These are phyloP conservation scores for Hydroisotoma schaefferi DNA, from an alignment of 2,888 invertebrate species.

Conservation along the genomic window DNA sequence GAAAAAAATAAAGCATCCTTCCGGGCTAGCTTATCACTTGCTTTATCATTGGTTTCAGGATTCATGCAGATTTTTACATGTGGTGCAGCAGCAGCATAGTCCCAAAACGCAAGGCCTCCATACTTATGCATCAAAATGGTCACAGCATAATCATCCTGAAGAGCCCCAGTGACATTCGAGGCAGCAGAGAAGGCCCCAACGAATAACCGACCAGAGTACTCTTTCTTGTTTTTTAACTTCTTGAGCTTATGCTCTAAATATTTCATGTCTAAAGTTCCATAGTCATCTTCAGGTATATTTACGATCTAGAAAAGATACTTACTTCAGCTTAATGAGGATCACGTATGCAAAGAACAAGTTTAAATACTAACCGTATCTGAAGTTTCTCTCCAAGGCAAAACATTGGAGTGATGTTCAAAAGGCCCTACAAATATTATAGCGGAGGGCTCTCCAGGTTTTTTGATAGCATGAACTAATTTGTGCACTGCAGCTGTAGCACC, in stretches of 20 bases:
- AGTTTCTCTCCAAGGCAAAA: constrained; percentile 74
- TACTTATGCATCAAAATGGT: constrained; percentile 76
- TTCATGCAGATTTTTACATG: constrained; percentile 81
- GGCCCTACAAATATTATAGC: constrained; percentile 70
- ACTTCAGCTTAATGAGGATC: background rate
- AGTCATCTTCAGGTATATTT: constrained; percentile 24
- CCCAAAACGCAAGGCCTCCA: constrained; percentile 82
- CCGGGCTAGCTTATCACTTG: constrained; percentile 55
- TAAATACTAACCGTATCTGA: background rate
- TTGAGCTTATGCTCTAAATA: constrained; percentile 22
- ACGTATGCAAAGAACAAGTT: too few species aligned
- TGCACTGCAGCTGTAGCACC: constrained; percentile 72
- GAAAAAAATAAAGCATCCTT: constrained; percentile 69
- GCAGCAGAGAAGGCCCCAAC: constrained; percentile 83
- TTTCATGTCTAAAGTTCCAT: constrained; percentile 27
- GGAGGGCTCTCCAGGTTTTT: constrained; percentile 9
- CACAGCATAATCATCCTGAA: constrained; percentile 77
- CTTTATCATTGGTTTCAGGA: constrained; percentile 64
- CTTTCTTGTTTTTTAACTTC: constrained; percentile 2
- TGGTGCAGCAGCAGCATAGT: constrained; percentile 78
- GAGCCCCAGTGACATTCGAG: constrained; percentile 83
- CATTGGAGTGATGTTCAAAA: constrained; percentile 69
- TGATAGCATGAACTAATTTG: constrained; percentile 62
- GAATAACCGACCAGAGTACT: constrained; percentile 59
- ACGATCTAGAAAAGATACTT: constrained; percentile 17